phyloP scores from a whole-genome alignment of 2,888 invertebrate species.

The Aphidius colemani region DNA sequence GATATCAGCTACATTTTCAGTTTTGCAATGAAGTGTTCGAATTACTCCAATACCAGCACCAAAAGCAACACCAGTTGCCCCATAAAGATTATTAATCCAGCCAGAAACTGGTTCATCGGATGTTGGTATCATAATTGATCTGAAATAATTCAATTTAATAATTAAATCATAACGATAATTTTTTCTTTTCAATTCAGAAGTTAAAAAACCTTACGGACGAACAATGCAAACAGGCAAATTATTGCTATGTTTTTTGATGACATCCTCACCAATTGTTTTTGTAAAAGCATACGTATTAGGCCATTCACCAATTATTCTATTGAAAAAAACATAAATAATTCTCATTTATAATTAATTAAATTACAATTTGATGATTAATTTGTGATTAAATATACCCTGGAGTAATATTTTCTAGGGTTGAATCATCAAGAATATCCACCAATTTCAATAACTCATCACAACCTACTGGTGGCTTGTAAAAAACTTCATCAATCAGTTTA shows the following conservation, averaged over 20 bases:
- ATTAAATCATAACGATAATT: no score
- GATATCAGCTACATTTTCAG: constrained; percentile 66
- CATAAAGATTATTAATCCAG: constrained; percentile 76
- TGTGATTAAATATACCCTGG: constrained; percentile 41
- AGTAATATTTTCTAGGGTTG: constrained; percentile 43
- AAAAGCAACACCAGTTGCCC: constrained; percentile 66
- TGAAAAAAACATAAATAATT: constrained; percentile 19
- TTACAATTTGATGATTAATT: constrained; percentile 1
- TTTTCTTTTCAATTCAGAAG: no score
- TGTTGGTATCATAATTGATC: constrained; percentile 63
- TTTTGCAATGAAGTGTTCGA: constrained; percentile 64
- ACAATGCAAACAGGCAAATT: constrained; percentile 70
- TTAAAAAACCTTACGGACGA: constrained; percentile 61
- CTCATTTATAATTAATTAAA: neutral
- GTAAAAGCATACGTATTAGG: constrained; percentile 78
- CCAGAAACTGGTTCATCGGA: constrained; percentile 61
- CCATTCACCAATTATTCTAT: constrained; percentile 63
- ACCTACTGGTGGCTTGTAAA: constrained; percentile 47
- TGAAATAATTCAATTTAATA: no score
- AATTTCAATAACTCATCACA: constrained; percentile 46
- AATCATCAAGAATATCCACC: constrained; percentile 48
- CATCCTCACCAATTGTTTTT: constrained; percentile 73
- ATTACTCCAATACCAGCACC: constrained; percentile 67
- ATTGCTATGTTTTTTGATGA: constrained; percentile 63
- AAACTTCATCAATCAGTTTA: constrained; percentile 51